These are phyloP conservation scores for Ictalurus punctatus DNA, from an alignment of 2,113 vertebrate species.

Conservation along the genomic window DNA sequence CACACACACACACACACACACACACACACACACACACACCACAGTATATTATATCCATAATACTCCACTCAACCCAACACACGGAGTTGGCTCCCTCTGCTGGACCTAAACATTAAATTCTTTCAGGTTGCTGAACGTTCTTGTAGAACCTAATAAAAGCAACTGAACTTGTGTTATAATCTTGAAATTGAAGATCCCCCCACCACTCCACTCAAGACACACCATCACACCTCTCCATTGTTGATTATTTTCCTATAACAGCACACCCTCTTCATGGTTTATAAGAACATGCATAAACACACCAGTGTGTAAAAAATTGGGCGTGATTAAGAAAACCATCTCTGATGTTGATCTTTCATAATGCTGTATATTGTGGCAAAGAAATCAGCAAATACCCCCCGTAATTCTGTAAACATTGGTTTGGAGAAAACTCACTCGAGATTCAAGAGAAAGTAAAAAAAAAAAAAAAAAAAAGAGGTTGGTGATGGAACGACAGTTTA, in stretches of 20 bases:
- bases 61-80: neutral
- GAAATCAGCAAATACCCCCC: too few relatives aligned
- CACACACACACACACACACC: too few relatives aligned
- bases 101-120: neutral
- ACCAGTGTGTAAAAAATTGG: neutral
- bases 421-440: neutral
- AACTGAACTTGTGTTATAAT: neutral
- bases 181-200: neutral
- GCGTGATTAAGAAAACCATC: too few relatives aligned
- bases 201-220: neutral
- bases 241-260: neutral
- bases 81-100: conserved; percentile 17
- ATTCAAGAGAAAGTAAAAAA: neutral
- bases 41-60: neutral
- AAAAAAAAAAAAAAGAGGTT: too few relatives aligned
- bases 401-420: neutral
- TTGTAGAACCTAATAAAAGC: neutral
- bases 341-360: neutral
- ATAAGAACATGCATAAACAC: neutral
- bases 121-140: neutral
- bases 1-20: too few relatives aligned
- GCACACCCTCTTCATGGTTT: neutral
- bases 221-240: neutral
- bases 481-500: too few relatives aligned
- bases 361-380: neutral